Evolutionary conservation across 2,888 invertebrate genomes (phyloP), one percentile per base, ranked within the genome.

Genomic region (Sphaerophoria rueppellii): DNA sequence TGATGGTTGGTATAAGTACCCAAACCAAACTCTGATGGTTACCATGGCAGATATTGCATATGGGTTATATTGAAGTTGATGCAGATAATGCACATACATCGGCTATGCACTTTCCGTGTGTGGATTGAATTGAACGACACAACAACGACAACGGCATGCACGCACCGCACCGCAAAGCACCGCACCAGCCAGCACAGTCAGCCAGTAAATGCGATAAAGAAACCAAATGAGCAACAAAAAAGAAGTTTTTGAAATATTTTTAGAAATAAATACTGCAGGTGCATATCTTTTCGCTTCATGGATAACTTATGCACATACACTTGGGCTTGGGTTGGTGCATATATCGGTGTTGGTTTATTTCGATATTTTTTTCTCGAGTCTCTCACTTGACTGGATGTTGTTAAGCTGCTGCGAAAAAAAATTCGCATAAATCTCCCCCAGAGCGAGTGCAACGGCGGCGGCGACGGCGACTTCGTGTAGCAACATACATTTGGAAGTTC

Each of bases 221-320:
- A 57, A 65, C 60, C 35, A 81, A 72, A 65, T 67, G 67, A 54
- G 54, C 67, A 67, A 76, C 76, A 76, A 67, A 73, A 69, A 63
- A 52, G 65, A 78, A 71, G 79, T 73, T 76, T 85, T 85, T 69
- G 54, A 85, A 85, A 85, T 85, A 85, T 85, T 85, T 85, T 85
- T 85, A 85, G 76, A 81, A 85, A 85, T 81, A 85, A 81, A 86
- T 78, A 78, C 82, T 86, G 86, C 86, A 86, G 86, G 86, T 86
- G 86, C 86, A 86, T 86, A 86, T 86, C 82, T 81, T 77, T 86
- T 86, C 55, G 76, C 77, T 85, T 81, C 76, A 63, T 75, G 85
- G 76, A 78, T 78, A 35, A 40, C 11, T 75, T 67, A 37, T 82
- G 34, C 24, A 52, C 63, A 46, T 46, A 52, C 55, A 40, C 6